phyloP scores from a whole-genome alignment of 23 tunicate species.

The Ciona savignyi region DNA sequence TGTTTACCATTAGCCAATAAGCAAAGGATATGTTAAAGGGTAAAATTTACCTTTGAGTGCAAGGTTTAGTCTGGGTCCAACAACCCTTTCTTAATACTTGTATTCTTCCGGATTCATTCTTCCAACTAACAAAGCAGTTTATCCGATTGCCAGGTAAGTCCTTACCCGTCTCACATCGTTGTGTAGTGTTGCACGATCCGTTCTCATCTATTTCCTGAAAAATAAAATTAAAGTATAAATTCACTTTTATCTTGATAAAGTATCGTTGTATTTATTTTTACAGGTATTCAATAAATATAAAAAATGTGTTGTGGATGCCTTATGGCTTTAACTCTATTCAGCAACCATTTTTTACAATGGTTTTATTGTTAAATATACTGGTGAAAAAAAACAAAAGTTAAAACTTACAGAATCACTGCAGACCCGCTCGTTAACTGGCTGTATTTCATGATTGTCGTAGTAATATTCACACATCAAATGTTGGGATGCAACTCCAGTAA shows the following conservation, averaged over 20 bases:
- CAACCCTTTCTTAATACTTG: slow-evolving; percentile 44
- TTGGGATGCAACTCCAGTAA: neutral
- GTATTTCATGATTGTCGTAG: neutral
- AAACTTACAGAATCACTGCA: neutral
- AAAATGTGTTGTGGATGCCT: neutral
- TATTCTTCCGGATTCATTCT: slow-evolving; percentile 32
- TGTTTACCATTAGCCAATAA: no score
- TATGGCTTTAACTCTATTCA: no score
- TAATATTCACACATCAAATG: neutral
- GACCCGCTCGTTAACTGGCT: neutral
- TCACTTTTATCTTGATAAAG: neutral
- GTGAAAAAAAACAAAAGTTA: no score
- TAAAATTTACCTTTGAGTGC: neutral
- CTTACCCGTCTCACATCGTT: slow-evolving; percentile 1
- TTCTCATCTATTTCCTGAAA: slow-evolving; percentile 14
- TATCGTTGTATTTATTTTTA: neutral
- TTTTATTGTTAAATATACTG: no score
- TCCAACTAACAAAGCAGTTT: slow-evolving; percentile 52
- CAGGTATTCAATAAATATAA: neutral
- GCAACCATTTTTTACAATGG: neutral
- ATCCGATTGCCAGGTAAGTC: neutral
- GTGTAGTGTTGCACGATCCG: slow-evolving; percentile 32
- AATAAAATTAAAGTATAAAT: neutral
- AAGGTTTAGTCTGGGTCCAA: slow-evolving; percentile 24
- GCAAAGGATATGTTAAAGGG: no score